Conservation (phyloP, 2,113 vertebrate genomes). For the Peucedramus taeniatus region DNA sequence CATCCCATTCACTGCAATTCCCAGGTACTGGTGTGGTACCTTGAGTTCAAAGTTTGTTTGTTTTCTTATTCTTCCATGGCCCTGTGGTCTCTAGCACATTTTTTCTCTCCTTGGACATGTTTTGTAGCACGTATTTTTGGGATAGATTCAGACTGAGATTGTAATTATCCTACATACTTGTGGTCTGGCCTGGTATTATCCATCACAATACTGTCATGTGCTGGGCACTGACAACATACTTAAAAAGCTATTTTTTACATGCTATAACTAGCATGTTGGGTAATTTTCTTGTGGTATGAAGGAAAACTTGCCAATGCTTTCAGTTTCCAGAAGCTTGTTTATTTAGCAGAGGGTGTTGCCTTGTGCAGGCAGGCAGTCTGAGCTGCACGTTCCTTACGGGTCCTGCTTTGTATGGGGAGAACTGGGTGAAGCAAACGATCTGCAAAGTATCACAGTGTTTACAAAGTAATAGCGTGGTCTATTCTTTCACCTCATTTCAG, state of each 20-base stretch:
- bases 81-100: not conserved
- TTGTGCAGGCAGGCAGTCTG: not conserved
- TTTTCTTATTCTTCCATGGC: not conserved
- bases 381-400: not conserved
- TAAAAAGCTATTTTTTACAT: conserved; percentile 8
- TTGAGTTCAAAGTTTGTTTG: not conserved
- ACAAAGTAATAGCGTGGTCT: not conserved
- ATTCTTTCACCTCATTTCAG: not conserved
- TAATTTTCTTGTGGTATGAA: not conserved
- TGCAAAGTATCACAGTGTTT: not conserved
- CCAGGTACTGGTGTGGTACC: not conserved
- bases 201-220: conserved; percentile 16
- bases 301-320: not conserved
- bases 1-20: not conserved
- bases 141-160: not conserved
- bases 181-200: conserved; percentile 29
- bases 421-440: not conserved
- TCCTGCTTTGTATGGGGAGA: not conserved
- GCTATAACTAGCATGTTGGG: not conserved
- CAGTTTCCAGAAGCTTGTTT: not conserved
- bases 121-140: not conserved
- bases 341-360: not conserved
- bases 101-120: not conserved
- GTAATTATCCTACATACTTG: conserved; percentile 28
- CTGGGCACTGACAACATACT: not conserved